Evolutionary conservation across 1,140 invertebrate species (phyloP), one percentile per base, ranked within the genome.

Genomic region (Camponotus vicinus): DNA sequence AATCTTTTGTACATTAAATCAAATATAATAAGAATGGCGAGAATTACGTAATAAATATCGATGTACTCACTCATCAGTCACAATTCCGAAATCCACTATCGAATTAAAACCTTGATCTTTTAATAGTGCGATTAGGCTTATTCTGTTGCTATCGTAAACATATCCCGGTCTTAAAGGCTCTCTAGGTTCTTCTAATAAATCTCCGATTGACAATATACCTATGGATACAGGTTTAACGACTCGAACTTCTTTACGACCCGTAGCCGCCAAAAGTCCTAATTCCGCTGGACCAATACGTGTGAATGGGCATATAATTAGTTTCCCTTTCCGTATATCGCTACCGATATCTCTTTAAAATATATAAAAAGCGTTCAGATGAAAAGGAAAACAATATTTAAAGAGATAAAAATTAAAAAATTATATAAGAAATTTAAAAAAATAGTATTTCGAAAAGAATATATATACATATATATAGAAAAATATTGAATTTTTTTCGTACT

Each of bases 61-160:
- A 70, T 18, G 13, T 40, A 92, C 95, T 95, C 95, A 97, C 96
- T 27, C 0, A 27, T 96, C 94, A 91, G 98, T 97, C 89, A 96
- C 97, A 88, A 98, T 97, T 7, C 97, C 98, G 57, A 96, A 94
- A 94, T 98, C 97, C 18, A 96, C 52, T 9, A 49, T 15, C 3
- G 96, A 93, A 59, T 94, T 82, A 88, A 96, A 97, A 8, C 96
- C 95, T 87, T 96, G 94, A 88, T 97, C 97, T 94, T 96, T 96
- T 18, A 98, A 94, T 86, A 98, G 92, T 57, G 96, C 95, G 66
- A 97, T 95, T 34, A 99, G 92, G 89, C 97, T 98, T 9, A 97
- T 97, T 95, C 97, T 97, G 93, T 99, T 99, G 70, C 98, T 98
- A 94, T 99, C 99, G 76, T 97, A 96, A 67, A 99, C 97, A 92